Base-by-base conservation (phyloP, 2,888 invertebrate species). In the Marronus borbonicus region DNA sequence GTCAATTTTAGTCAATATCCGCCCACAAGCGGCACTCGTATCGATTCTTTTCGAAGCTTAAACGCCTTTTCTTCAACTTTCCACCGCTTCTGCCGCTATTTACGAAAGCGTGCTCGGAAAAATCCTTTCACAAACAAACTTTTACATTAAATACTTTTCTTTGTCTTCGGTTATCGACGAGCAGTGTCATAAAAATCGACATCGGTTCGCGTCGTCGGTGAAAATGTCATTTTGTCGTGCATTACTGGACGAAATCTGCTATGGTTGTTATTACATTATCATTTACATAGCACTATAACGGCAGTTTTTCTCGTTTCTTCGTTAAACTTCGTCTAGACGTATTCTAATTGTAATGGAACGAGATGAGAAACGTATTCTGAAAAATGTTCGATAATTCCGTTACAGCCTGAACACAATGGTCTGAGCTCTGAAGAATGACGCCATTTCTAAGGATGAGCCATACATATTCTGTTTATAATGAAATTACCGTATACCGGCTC, bases 281-380 rank as follows among this genome's bases (percentile, higher is more conserved):
- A 68, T 68, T 68, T 68, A 50, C 68, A 68, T 68, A 68, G 68
- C 28, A 50, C 28, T 62, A 36, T 36, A 62, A 62, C 31, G 55
- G 65, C 39, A 68, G 49, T 68, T 68, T 68, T 68, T 24, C 24
- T 24, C 52, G 50, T 28, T 68, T 68, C 49, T 28, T 28, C 68
- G 50, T 50, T 68, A 50, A 68, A 68, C 50, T 17, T 68, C 50
- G 68, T 68, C 62, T 62, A 50, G 68, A 68, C 49, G 28, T 28
- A 68, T 50, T 50, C 68, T 68, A 68, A 68, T 68, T 50, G 49
- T 68, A 68, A 68, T 24, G 50, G 49, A 68, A 31, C 8, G 24
- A 31, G 7, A 20, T 28, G 28, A 28, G 14, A 24, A 36, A 36
- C 31, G 24, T 50, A 50, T 50, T 24, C 14, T 28, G 68, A 68